Percentiles rank a stretch among this genome's conserved stretches.
These are phyloP conservation scores for Limonius californicus DNA, from an alignment of 1,140 invertebrate genomes.

Conservation along the genomic window DNA sequence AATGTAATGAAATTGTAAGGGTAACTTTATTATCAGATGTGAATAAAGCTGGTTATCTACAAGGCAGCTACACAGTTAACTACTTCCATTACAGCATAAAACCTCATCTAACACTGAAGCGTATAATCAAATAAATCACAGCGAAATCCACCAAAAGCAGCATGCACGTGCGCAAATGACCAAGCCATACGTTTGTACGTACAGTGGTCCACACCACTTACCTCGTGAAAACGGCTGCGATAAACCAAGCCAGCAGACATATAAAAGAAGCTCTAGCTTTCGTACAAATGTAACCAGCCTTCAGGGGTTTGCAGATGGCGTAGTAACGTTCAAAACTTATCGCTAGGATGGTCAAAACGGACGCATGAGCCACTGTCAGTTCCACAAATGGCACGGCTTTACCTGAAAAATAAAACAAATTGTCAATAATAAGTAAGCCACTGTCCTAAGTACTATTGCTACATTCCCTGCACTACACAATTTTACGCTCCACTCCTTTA, in stretches of 20 bases:
- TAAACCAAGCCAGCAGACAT: conserved; percentile 78
- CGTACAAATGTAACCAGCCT: conserved; percentile 87
- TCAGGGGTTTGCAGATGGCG: conserved; percentile 88
- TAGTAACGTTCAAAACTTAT: conserved; percentile 93
- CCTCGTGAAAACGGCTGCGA: conserved; percentile 82
- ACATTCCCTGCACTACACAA: too few species aligned
- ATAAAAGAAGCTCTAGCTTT: conserved; percentile 80
- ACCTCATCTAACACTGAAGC: conserved; percentile 1
- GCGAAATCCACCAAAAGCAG: neutral
- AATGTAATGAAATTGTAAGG: conserved; percentile 11
- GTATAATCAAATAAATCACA: conserved; percentile 9
- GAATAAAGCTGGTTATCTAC: conserved; percentile 3
- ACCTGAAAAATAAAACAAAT: conserved; percentile 56
- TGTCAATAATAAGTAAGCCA: neutral
- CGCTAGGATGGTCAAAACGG: conserved; percentile 88
- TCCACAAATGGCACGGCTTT: conserved; percentile 90
- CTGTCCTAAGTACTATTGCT: too few species aligned
- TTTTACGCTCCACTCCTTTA: too few species aligned
- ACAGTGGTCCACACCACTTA: conserved; percentile 54
- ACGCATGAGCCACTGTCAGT: conserved; percentile 87
- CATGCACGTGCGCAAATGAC: conserved; percentile 4
- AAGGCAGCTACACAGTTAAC: conserved; percentile 6
- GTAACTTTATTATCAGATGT: conserved; percentile 4
- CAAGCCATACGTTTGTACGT: neutral
- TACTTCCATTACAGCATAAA: neutral